Conservation (phyloP, 2,797 vertebrate species). For the Bradypus variegatus region DNA sequence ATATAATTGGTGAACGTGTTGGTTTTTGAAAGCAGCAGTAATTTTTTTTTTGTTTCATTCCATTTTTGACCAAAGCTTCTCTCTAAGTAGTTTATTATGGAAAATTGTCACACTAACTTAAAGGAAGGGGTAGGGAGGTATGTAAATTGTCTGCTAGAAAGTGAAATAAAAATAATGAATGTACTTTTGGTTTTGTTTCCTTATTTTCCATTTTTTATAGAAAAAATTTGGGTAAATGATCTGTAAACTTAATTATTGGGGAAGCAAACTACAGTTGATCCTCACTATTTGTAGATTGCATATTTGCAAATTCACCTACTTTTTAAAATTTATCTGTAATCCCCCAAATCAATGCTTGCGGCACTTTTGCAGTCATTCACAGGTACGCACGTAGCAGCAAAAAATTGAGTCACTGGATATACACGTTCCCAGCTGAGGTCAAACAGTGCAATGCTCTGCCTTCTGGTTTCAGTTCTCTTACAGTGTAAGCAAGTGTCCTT, state of each 20-base stretch:
- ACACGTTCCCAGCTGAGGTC: no score
- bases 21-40: conserved; percentile 76
- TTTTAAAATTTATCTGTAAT: no score
- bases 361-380: no score
- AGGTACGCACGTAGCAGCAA: no score
- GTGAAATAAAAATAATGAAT: conserved; percentile 75
- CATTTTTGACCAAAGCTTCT: conserved; percentile 93
- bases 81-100: conserved; percentile 78
- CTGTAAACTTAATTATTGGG: not conserved
- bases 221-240: not conserved
- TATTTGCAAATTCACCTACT: no score
- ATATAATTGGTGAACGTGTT: conserved; percentile 72
- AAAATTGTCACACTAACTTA: conserved; percentile 83
- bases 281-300: no score
- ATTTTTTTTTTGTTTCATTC: conserved; percentile 74
- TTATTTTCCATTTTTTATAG: not conserved
- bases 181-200: conserved; percentile 44
- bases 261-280: not conserved
- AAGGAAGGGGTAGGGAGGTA: conserved; percentile 88
- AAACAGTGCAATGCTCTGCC: no score
- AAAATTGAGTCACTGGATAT: no score
- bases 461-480: no score
- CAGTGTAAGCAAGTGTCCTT: no score
- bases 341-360: no score
- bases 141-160: conserved; percentile 92